Percentiles rank a stretch among this genome's conserved stretches.
Conservation (phyloP, 2,113 vertebrate species). For the Scomber japonicus region DNA sequence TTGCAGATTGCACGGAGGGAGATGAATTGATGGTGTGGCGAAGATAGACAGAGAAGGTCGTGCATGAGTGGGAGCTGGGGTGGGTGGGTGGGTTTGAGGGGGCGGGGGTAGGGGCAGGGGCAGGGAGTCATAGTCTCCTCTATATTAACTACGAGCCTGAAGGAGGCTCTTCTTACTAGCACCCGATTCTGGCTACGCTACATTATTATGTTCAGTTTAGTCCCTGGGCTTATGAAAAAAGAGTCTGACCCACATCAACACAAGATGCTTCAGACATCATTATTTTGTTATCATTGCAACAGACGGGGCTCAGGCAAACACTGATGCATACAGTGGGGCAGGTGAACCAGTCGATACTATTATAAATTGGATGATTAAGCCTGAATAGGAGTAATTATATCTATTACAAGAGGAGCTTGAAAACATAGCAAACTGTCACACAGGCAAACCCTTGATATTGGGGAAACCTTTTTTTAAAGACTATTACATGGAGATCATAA, state of each 20-base stretch:
- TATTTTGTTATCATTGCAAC: constrained; percentile 52
- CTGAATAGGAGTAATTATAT: constrained; percentile 25
- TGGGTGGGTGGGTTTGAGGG: background rate
- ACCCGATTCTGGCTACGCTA: constrained; percentile 43
- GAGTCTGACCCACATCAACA: constrained; percentile 72
- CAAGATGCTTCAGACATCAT: constrained; percentile 60
- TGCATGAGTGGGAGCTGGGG: constrained; percentile 25
- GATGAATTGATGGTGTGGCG: constrained; percentile 80
- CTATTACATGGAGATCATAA: background rate
- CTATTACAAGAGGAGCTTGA: background rate
- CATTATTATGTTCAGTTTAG: constrained; percentile 69
- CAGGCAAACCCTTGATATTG: too few relatives aligned
- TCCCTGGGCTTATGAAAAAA: constrained; percentile 66
- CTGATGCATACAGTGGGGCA: constrained; percentile 4
- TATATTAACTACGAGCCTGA: constrained; percentile 58
- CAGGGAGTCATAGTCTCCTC: constrained; percentile 37
- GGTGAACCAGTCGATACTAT: constrained; percentile 16
- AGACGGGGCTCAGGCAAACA: background rate
- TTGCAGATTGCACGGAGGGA: constrained; percentile 68
- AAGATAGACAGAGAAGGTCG: constrained; percentile 83
- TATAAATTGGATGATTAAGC: constrained; percentile 34
- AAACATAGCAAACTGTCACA: background rate
- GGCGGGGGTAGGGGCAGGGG: background rate
- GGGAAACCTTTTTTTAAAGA: background rate
- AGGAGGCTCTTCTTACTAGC: constrained; percentile 49